Evolutionary conservation across 2,797 vertebrate species (phyloP).

Genomic region (Falco naumanni): DNA sequence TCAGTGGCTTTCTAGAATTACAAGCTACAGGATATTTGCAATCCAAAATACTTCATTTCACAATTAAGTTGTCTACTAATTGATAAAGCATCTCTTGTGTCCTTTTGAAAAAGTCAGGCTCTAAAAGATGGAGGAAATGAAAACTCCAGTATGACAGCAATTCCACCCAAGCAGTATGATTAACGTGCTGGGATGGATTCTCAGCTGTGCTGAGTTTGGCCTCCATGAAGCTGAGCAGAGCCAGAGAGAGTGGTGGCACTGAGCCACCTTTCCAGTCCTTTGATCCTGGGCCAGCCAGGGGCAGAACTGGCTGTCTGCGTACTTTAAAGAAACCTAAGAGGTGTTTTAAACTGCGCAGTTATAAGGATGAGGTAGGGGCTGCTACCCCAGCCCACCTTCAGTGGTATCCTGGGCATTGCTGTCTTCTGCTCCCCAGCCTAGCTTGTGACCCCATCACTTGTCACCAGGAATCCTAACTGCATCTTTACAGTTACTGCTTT

Average conservation of each 20-base stretch:
- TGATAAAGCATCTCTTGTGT: background rate
- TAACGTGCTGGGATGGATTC: conserved; percentile 54
- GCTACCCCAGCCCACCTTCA: background rate
- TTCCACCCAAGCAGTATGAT: conserved; percentile 25
- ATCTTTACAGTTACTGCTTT: background rate
- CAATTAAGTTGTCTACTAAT: background rate
- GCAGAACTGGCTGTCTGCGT: background rate
- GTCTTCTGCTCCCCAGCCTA: background rate
- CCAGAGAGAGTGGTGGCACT: conserved; percentile 31
- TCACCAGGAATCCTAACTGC: background rate
- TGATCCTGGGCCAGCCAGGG: conserved; percentile 49
- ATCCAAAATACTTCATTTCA: background rate
- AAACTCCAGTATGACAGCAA: conserved; percentile 8
- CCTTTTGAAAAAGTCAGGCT: background rate
- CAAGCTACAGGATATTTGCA: background rate
- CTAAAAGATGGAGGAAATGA: conserved; percentile 23
- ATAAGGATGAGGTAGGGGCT: background rate
- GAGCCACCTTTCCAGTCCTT: conserved; percentile 57
- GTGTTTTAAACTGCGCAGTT: background rate
- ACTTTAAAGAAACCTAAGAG: conserved; percentile 16
- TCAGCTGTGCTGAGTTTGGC: conserved; percentile 68
- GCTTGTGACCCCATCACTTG: background rate
- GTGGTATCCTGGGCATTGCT: background rate
- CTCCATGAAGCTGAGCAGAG: conserved; percentile 9
- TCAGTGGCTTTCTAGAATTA: background rate